phyloP scores from a whole-genome alignment of 1,140 invertebrate genomes.

The Cherax destructor region DNA sequence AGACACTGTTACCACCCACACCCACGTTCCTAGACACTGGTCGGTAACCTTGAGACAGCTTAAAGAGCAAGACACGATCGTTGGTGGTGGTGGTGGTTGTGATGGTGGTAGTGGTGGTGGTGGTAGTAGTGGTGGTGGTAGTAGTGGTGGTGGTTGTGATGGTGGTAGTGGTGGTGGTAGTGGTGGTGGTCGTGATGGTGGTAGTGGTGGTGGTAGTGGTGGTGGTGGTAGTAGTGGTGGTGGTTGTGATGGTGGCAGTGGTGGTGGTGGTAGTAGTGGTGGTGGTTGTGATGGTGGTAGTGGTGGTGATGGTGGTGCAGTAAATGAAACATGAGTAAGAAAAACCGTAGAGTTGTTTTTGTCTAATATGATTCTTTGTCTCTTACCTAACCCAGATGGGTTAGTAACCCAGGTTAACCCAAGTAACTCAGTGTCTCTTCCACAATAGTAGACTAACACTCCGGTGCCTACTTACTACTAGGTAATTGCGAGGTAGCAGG shows the following conservation, averaged over 20 bases:
- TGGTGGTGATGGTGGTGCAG: neutral
- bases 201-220: conserved; percentile 15
- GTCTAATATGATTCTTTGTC: no score
- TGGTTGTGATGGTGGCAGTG: no score
- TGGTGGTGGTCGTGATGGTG: neutral
- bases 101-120: neutral
- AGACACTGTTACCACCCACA: neutral
- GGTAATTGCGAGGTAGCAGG: no score
- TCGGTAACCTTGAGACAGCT: neutral
- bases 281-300: no score
- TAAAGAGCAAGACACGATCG: conserved; percentile 2
- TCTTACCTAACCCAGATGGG: no score
- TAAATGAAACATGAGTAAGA: neutral
- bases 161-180: neutral
- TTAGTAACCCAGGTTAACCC: no score
- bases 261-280: no score
- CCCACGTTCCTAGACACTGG: neutral
- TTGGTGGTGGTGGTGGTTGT: neutral
- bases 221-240: neutral
- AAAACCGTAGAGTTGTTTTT: neutral
- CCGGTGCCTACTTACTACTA: no score
- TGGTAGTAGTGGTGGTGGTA: neutral
- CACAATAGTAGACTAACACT: no score
- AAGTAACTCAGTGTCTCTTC: no score
- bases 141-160: no score